phyloP scores from a whole-genome alignment of 2,888 invertebrate genomes.

The Cyclophora albipunctata region DNA sequence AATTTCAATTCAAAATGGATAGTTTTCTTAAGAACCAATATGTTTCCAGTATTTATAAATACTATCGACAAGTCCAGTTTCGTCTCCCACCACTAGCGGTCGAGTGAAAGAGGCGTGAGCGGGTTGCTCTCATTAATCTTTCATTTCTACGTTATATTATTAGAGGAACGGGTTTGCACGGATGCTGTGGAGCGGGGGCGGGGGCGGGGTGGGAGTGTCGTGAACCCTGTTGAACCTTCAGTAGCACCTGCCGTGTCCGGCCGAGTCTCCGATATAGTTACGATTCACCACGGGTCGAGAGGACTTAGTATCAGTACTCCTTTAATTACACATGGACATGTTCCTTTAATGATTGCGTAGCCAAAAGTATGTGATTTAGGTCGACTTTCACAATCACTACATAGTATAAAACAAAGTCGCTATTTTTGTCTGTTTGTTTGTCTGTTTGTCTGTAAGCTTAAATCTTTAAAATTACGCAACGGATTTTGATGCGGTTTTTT shows the following conservation, averaged over 20 bases:
- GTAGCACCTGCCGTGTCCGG: constrained; percentile 73
- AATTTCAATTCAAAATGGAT: too few relatives aligned
- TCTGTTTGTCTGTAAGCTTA: too few relatives aligned
- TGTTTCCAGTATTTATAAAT: neutral
- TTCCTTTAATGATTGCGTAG: too few relatives aligned
- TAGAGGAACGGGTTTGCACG: constrained; percentile 74
- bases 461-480: too few relatives aligned
- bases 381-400: too few relatives aligned
- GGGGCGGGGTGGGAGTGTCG: constrained; percentile 34
- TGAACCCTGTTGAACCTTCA: constrained; percentile 71
- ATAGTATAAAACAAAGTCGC: too few relatives aligned
- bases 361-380: too few relatives aligned
- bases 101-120: constrained; percentile 72
- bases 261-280: constrained; percentile 26
- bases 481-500: too few relatives aligned
- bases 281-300: constrained; percentile 31
- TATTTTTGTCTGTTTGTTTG: too few relatives aligned
- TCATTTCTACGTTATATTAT: constrained; percentile 75
- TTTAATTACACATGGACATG: too few relatives aligned
- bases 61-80: constrained; percentile 22
- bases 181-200: constrained; percentile 51
- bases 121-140: constrained; percentile 75
- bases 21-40: too few relatives aligned
- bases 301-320: constrained; percentile 14
- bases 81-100: constrained; percentile 33